Evolutionary conservation across 2,888 invertebrate species (phyloP).

Genomic region (Blera fallax): DNA sequence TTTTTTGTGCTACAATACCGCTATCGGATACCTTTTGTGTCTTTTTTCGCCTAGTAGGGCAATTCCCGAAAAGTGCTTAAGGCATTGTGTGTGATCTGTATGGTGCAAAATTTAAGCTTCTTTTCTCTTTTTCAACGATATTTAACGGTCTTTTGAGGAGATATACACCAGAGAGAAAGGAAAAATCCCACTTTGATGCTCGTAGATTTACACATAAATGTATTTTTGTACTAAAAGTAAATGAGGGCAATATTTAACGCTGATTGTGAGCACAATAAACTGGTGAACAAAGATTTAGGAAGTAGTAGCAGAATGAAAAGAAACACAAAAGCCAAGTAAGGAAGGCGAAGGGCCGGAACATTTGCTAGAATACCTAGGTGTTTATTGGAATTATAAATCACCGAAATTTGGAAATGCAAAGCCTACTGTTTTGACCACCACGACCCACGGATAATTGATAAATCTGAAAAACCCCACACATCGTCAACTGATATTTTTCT

Average conservation of each 20-base stretch:
- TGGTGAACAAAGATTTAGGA: background rate
- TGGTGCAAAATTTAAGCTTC: background rate
- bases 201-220: background rate
- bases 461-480: too few species aligned
- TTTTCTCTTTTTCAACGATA: background rate
- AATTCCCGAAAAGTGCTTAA: constrained; percentile 7
- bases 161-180: background rate
- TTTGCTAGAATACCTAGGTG: too few species aligned
- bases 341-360: too few species aligned
- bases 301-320: too few species aligned
- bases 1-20: background rate
- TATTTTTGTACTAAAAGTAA: background rate
- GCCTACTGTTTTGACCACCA: too few species aligned
- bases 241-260: background rate
- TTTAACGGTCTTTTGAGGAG: background rate
- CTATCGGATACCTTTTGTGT: constrained; percentile 4
- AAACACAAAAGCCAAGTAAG: too few species aligned
- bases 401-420: too few species aligned
- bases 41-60: constrained; percentile 16
- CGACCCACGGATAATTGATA: too few species aligned
- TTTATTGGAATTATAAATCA: too few species aligned
- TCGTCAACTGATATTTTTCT: too few species aligned
- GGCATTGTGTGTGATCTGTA: constrained; percentile 3
- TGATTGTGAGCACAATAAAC: too few species aligned
- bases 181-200: background rate